phyloP scores from a whole-genome alignment of 2,113 vertebrate species.

The Casuarius casuarius region DNA sequence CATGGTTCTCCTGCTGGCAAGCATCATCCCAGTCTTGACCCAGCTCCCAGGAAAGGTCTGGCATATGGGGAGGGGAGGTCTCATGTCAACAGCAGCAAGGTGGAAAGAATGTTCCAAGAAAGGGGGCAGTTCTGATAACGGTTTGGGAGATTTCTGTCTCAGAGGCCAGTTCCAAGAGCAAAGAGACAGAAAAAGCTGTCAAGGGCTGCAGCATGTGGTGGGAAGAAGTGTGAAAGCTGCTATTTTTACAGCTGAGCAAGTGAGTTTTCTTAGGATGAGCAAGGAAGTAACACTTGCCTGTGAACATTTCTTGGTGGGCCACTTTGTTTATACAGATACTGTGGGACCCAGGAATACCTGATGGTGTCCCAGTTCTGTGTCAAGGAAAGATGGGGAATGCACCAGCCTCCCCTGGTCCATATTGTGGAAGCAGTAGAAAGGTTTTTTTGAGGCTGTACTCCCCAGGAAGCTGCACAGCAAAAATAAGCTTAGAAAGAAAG shows the following conservation, averaged over 20 bases:
- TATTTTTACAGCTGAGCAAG: neutral
- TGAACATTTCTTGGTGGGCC: neutral
- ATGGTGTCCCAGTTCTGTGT: too few relatives aligned
- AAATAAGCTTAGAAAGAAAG: neutral
- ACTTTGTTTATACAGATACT: neutral
- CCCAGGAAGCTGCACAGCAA: neutral
- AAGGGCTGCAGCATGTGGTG: neutral
- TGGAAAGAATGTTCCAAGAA: neutral
- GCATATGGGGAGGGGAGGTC: neutral
- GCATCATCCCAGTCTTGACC: neutral
- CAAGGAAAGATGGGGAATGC: neutral
- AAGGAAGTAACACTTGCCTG: neutral
- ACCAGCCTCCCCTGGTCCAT: neutral
- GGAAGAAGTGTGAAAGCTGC: neutral
- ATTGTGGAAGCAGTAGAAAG: neutral
- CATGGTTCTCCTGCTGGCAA: neutral
- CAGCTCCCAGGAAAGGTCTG: accelerated
- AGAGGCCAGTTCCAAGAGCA: neutral
- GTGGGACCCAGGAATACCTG: too few relatives aligned
- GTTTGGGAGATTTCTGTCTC: neutral
- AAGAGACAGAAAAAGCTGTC: neutral
- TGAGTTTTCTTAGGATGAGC: neutral
- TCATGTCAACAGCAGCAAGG: neutral
- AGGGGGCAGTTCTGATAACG: neutral
- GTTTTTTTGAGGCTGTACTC: neutral